Base-by-base conservation (phyloP, 1,140 invertebrate species). In the Lordiphosa collinella region DNA sequence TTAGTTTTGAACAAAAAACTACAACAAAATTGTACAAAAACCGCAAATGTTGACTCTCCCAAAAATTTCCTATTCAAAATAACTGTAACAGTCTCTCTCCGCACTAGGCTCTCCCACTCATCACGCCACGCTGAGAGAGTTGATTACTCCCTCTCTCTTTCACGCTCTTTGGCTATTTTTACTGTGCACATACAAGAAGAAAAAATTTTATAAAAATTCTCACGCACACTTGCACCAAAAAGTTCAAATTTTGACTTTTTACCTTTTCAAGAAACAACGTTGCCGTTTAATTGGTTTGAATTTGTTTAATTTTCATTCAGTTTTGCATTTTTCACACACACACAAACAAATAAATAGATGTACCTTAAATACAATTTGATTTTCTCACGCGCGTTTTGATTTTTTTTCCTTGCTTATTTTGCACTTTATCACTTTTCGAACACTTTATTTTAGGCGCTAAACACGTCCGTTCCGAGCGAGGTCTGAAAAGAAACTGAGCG, bases 151-250 rank as follows among this genome's bases (percentile, higher is more conserved):
- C 53, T 62, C 53, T 36, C 12, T 3, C 38, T 32, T 41, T 56
- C 38, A n/a, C 53, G 46, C 48, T 54, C 52, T 73, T 64, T 44
- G 51, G 78, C 78, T 82, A 82, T 84, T 82, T 82, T 82, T 82
- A 84, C 78, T 73, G 72, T 63, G 64, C 65, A 67, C 59, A 84
- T 56, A 84, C 66, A 82, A 53, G 34, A 68, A 48, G 56, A 56
- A 54, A 82, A 82, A 75, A 68, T 51, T 60, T 72, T 56, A 84
- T 64, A 72, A 63, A 84, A 82, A 58, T 68, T 53, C 40, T 64
- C 63, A 56, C 55, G 14, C 34, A 60, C 54, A 59, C 37, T 48
- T 18, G 7, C 25, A 29, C 32, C 18, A 34, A 31, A 29, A 54
- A 48, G 44, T 57, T 74, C 46, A 29, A 22, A 48, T 74, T 62